Evolutionary conservation across 2,113 vertebrate genomes (phyloP).

Genomic region (Leptocoma aspasia): DNA sequence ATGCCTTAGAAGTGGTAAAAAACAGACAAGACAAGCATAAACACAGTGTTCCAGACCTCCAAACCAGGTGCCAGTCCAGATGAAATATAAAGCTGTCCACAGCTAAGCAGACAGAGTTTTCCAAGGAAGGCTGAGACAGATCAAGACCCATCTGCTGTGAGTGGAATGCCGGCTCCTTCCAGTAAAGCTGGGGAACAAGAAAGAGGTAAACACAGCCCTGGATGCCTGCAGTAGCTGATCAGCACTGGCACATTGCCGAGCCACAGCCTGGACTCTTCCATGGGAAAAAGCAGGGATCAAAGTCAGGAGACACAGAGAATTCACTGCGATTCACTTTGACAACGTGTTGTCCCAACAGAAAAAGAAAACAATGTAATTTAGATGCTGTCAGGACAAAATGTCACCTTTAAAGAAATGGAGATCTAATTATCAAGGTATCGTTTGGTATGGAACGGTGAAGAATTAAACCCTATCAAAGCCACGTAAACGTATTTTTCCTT

Average conservation of each 20-base stretch:
- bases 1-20: neutral
- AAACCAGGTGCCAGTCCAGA: neutral
- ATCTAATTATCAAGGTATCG: neutral
- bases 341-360: neutral
- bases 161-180: neutral
- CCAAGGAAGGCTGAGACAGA: neutral
- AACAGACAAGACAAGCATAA: neutral
- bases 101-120: neutral
- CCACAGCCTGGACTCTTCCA: neutral
- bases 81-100: slow-evolving; percentile 3
- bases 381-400: neutral
- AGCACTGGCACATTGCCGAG: rapidly evolving
- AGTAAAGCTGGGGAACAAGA: neutral
- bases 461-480: neutral
- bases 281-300: neutral
- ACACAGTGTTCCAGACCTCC: neutral
- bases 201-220: neutral
- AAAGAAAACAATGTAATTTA: neutral
- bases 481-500: neutral
- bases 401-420: slow-evolving; percentile 15
- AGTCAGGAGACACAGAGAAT: neutral
- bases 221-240: neutral
- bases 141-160: neutral
- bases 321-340: slow-evolving; percentile 11
- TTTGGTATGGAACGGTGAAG: neutral